Conservation (phyloP, 2,888 invertebrate genomes). For the Laspeyria flexula region DNA sequence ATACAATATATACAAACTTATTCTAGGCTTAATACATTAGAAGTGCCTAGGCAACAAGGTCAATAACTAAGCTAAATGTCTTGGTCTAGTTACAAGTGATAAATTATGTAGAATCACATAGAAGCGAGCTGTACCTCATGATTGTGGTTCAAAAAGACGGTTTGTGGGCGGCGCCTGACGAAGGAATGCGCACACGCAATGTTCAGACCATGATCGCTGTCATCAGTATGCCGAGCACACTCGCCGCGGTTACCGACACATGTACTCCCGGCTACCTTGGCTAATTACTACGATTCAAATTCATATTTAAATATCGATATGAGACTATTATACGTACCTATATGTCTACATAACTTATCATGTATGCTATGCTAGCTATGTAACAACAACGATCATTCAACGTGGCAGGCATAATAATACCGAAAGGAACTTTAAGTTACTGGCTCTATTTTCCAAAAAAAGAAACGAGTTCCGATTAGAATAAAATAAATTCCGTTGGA, state of each 20-base stretch:
- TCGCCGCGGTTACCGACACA: conserved; percentile 69
- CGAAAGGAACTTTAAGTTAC: not conserved
- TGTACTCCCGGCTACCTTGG: conserved; percentile 70
- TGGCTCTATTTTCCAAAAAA: not conserved
- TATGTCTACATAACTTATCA: conserved; percentile 9
- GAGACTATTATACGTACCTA: conserved; percentile 42
- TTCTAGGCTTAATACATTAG: not conserved
- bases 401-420: not conserved
- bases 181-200: conserved; percentile 76
- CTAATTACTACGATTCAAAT: conserved; percentile 69
- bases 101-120: conserved; percentile 18
- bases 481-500: conserved; percentile 6
- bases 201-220: conserved; percentile 56
- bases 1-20: too few relatives aligned
- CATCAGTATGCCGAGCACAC: conserved; percentile 76
- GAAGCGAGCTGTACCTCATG: conserved; percentile 17
- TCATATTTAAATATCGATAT: conserved; percentile 58
- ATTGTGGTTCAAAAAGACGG: conserved; percentile 43
- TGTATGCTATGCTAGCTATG: not conserved
- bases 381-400: not conserved
- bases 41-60: not conserved
- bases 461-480: conserved; percentile 13
- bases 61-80: conserved; percentile 7
- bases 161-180: conserved; percentile 41
- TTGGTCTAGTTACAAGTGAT: conserved; percentile 9